These are phyloP conservation scores for Mesitornis unicolor DNA, from an alignment of 2,113 vertebrate species.

Conservation along the genomic window DNA sequence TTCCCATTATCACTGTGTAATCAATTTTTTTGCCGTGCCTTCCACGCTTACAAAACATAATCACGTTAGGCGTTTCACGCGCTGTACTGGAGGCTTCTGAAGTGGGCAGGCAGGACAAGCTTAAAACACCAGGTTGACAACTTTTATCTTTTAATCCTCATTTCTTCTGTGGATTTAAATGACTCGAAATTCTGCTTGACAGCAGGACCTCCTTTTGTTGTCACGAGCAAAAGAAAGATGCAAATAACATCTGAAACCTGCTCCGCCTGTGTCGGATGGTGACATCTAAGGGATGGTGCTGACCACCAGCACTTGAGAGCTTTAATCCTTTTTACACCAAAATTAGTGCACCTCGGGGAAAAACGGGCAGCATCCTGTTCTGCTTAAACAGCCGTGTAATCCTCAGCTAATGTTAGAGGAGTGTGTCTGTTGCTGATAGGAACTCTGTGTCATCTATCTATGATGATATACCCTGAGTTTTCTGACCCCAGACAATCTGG, in stretches of 20 bases:
- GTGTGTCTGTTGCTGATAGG: too few species aligned
- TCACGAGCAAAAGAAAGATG: not conserved
- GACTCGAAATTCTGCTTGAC: not conserved
- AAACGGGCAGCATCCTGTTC: fast-evolving
- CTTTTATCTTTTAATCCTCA: constrained; percentile 30
- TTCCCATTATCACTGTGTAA: constrained; percentile 42
- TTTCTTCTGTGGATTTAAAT: not conserved
- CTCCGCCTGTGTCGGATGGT: not conserved
- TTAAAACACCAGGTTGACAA: not conserved
- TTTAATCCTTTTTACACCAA: not conserved
- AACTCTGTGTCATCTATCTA: too few species aligned
- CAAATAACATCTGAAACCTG: not conserved
- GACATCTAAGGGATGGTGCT: not conserved
- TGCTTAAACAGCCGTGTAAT: not conserved
- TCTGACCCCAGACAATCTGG: not conserved
- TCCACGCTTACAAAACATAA: not conserved
- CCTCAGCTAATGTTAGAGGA: not conserved
- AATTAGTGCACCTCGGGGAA: not conserved
- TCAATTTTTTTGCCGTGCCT: not conserved
- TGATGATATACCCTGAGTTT: not conserved
- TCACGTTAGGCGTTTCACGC: not conserved
- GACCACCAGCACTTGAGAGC: not conserved
- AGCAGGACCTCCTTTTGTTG: constrained; percentile 7
- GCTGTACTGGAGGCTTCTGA: not conserved
- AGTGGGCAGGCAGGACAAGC: not conserved